phyloP scores from a whole-genome alignment of 1,140 invertebrate genomes.

The Cataglyphis hispanica region DNA sequence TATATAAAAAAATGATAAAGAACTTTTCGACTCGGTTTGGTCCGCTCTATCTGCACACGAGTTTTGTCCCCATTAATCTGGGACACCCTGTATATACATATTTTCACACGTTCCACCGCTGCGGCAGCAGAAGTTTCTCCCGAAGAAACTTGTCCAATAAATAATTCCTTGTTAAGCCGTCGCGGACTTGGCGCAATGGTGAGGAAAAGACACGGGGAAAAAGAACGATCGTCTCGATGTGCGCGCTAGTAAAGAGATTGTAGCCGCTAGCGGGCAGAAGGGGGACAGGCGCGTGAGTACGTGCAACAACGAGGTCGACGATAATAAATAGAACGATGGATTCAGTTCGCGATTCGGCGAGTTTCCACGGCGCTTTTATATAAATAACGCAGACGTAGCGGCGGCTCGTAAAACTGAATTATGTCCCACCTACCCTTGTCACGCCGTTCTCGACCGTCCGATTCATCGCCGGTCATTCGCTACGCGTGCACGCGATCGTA shows the following conservation, averaged over 20 bases:
- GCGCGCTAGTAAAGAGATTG: slow-evolving; percentile 41
- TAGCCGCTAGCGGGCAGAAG: background rate
- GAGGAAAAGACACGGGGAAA: slow-evolving; percentile 29
- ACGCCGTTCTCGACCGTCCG: slow-evolving; percentile 20
- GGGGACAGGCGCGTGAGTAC: background rate
- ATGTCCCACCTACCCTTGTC: slow-evolving; percentile 64
- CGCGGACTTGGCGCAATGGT: slow-evolving; percentile 56
- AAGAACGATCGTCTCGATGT: slow-evolving; percentile 47
- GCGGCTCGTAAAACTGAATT: slow-evolving; percentile 77
- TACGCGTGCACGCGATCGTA: slow-evolving; percentile 63
- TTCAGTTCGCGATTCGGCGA: slow-evolving; percentile 58
- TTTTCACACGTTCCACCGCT: slow-evolving; percentile 32
- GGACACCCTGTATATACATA: too few species aligned
- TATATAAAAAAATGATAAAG: too few species aligned
- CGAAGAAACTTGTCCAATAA: slow-evolving; percentile 76
- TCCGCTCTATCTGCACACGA: too few species aligned
- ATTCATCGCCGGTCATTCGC: slow-evolving; percentile 43
- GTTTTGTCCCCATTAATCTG: too few species aligned
- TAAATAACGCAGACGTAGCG: slow-evolving; percentile 67
- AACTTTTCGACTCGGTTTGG: too few species aligned
- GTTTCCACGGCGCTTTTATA: slow-evolving; percentile 63
- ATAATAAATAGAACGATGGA: slow-evolving; percentile 72
- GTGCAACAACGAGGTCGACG: slow-evolving; percentile 53
- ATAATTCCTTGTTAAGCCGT: slow-evolving; percentile 75
- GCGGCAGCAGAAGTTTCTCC: slow-evolving; percentile 67